A percentile compares a stretch with the other conserved stretches of the same genome.
phyloP scores from a whole-genome alignment of 2,113 vertebrate genomes.

The Oreotragus oreotragus region DNA sequence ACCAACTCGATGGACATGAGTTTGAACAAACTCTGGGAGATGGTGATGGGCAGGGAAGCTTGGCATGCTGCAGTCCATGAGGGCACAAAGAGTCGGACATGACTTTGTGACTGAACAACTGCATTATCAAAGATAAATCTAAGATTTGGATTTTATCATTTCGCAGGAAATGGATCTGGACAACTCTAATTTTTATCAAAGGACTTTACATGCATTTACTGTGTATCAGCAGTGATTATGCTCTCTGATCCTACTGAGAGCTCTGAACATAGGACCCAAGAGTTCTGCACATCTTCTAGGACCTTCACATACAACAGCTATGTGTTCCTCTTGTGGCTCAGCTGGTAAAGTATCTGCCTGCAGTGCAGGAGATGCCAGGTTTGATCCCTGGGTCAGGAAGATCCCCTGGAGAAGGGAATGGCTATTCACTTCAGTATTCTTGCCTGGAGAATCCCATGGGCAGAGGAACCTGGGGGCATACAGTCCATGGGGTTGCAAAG shows the following conservation, averaged over 20 bases:
- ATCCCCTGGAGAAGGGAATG: neutral
- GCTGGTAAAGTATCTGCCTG: neutral
- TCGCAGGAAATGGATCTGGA: neutral
- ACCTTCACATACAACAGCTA: neutral
- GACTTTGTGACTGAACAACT: neutral
- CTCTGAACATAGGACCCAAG: neutral
- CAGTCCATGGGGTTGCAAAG: neutral
- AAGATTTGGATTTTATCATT: neutral
- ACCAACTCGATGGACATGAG: neutral
- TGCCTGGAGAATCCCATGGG: neutral
- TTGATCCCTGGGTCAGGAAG: neutral
- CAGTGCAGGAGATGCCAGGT: neutral
- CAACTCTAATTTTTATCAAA: neutral
- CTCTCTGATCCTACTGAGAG: neutral
- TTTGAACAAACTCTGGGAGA: neutral
- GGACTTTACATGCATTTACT: neutral
- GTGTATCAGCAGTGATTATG: accelerated
- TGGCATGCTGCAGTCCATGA: neutral
- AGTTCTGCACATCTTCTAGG: neutral
- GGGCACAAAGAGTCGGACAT: neutral
- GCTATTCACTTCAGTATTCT: neutral
- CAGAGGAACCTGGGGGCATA: neutral
- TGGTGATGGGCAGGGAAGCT: neutral
- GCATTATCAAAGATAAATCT: neutral
- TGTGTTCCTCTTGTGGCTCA: neutral